Percentiles rank a stretch among this genome's conserved stretches.
These are phyloP conservation scores for Drosophila rufa DNA, from an alignment of 1,140 invertebrate species.

Conservation along the genomic window DNA sequence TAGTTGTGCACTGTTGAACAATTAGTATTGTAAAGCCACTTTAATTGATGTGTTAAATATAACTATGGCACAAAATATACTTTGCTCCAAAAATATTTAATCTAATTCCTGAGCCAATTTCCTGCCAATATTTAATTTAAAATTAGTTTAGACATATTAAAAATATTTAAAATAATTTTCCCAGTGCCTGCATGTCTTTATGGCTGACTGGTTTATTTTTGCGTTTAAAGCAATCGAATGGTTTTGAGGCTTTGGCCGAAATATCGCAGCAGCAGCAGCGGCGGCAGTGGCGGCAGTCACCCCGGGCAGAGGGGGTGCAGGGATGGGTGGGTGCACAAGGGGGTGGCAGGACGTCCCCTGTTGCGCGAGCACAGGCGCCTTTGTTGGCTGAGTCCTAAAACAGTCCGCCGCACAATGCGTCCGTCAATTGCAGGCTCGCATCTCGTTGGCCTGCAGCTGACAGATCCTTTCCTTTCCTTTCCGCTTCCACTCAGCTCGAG, in stretches of 20 bases:
- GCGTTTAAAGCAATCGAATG: constrained; percentile 57
- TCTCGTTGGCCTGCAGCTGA: constrained; percentile 57
- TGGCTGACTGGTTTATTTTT: constrained; percentile 66
- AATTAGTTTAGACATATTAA: not conserved
- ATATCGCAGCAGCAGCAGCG: constrained; percentile 39
- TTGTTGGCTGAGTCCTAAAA: constrained; percentile 76
- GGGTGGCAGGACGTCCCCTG: constrained; percentile 55
- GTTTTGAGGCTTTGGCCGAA: constrained; percentile 50
- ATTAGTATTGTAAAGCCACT: too few species aligned
- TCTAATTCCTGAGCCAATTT: too few species aligned
- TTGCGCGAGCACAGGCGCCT: constrained; percentile 64
- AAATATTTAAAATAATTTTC: not conserved
- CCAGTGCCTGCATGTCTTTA: constrained; percentile 34
- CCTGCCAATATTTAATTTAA: not conserved
- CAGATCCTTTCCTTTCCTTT: constrained; percentile 57
- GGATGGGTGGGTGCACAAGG: not conserved
- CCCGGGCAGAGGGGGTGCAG: not conserved
- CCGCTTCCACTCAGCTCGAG: constrained; percentile 1
- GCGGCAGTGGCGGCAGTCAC: not conserved
- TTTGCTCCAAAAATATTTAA: too few species aligned
- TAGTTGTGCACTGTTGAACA: too few species aligned
- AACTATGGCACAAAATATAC: too few species aligned
- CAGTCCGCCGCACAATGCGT: constrained; percentile 74
- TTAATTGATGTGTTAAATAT: too few species aligned
- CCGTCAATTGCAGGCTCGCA: constrained; percentile 73